Base-by-base conservation (phyloP, 2,113 vertebrate genomes). In the Malaclemys terrapin region DNA sequence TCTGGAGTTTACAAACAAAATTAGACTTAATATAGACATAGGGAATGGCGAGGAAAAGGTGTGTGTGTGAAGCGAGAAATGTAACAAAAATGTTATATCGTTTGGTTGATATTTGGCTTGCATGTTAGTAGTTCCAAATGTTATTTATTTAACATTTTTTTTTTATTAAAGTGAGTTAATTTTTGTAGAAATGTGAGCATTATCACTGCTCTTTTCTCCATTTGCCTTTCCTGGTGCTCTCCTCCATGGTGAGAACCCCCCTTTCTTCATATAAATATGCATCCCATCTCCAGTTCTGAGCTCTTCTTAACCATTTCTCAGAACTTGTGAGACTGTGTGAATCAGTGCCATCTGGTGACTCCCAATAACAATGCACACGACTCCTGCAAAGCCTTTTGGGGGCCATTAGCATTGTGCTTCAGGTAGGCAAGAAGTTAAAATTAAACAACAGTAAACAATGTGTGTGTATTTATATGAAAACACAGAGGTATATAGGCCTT, bases 291-390 rank as follows among this genome's bases (percentile, higher is more conserved):
- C 80, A 83, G 14, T 1, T 0, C 13, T 31, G 69, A 45, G 59
- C 80, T 93, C 22, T 93, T 88, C 35, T 50, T 78, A 57, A 82
- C 69, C 4, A 7, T 76, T 45, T 76, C n/a, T 38, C 10, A 45
- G 72, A 45, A 42, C 42, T 78, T 78, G 65, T 8, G 47, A 94
- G 90, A 57, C 29, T 53, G 50, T 45, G 52, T 90, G 65, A 65
- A 59, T 95, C 82, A 93, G 94, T 95, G 96, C 96, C 97, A 95
- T 87, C 96, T 96, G 89, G 94, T 95, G 96, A 90, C 87, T 87
- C 42, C 8, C 17, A 89, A 9, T 8, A 91, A 52, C 84, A 97
- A 79, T 87, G 57, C 54, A 25, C 81, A 57, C 2, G 19, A 29
- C 89, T 88, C 49, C 45, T 38, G 65, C 19, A 8, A 93, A 22